Evolutionary conservation across 2,113 vertebrate species (phyloP).

Genomic region (Penelope pileata): DNA sequence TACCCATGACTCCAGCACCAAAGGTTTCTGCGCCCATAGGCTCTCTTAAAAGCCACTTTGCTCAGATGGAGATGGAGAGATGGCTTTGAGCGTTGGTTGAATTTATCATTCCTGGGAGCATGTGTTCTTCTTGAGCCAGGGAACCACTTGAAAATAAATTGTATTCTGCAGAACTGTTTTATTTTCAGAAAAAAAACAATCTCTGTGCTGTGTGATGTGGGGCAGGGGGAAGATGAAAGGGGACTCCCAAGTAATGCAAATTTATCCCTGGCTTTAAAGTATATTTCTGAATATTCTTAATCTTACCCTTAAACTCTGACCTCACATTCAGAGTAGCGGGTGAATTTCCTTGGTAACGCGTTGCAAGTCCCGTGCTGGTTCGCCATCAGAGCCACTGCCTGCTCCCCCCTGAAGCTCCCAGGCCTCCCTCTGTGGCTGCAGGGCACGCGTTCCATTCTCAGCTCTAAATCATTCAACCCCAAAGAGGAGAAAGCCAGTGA

Average conservation of each 20-base stretch:
- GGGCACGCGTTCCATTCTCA: conserved; percentile 13
- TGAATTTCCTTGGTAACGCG: neutral
- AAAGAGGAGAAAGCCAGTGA: neutral
- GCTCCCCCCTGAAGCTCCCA: neutral
- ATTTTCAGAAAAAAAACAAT: neutral
- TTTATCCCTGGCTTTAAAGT: neutral
- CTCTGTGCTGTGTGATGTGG: neutral
- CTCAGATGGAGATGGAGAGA: conserved; percentile 6
- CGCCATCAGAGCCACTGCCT: neutral
- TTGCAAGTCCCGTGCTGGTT: too few species aligned
- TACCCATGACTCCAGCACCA: neutral
- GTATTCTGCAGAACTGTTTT: neutral
- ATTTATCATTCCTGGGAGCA: conserved; percentile 28
- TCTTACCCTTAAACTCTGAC: neutral
- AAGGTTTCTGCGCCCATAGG: neutral
- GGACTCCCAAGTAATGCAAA: neutral
- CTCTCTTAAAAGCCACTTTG: conserved; percentile 51
- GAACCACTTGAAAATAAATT: conserved; percentile 5
- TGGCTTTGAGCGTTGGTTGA: neutral
- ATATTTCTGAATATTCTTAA: neutral
- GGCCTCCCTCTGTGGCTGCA: neutral
- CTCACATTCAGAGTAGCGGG: neutral
- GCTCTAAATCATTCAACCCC: neutral
- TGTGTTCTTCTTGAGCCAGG: neutral
- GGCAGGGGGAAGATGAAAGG: neutral